Evolutionary conservation across 2,888 invertebrate genomes (phyloP).

Genomic region (Chrysomela aeneicollis): DNA sequence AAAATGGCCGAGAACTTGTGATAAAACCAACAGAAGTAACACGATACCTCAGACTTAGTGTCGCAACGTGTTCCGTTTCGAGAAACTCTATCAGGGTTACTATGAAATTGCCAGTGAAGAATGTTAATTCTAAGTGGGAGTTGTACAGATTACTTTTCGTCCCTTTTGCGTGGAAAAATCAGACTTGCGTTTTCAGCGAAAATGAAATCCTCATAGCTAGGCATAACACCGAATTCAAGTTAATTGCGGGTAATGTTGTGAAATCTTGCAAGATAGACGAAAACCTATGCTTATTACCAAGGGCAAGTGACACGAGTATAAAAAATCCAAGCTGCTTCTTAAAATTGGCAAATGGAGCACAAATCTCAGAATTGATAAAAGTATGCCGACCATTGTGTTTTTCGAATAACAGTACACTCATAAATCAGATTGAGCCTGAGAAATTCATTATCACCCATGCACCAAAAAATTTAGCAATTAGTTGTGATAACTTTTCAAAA

Average conservation of each 20-base stretch:
- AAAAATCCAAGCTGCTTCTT: background rate
- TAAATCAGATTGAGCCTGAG: background rate
- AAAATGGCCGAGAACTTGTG: background rate
- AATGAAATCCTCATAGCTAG: too few relatives aligned
- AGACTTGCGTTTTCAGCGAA: too few relatives aligned
- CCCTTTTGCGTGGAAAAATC: too few relatives aligned
- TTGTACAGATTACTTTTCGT: background rate
- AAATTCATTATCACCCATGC: background rate
- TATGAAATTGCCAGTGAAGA: background rate
- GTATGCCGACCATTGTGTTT: constrained; percentile 1
- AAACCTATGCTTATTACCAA: background rate
- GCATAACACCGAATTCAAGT: background rate
- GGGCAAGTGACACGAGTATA: too few relatives aligned
- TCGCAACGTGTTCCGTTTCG: background rate
- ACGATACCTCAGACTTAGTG: background rate
- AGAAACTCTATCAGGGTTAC: background rate
- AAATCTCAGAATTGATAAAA: constrained; percentile 3
- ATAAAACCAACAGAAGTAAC: background rate
- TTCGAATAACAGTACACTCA: background rate
- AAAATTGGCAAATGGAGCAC: background rate
- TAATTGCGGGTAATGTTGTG: background rate
- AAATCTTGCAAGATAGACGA: background rate
- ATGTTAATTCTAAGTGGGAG: background rate
- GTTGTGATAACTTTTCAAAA: too few relatives aligned
- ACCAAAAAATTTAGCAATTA: background rate